Conservation (phyloP, 2,888 invertebrate species). For the Tiphia femorata region DNA sequence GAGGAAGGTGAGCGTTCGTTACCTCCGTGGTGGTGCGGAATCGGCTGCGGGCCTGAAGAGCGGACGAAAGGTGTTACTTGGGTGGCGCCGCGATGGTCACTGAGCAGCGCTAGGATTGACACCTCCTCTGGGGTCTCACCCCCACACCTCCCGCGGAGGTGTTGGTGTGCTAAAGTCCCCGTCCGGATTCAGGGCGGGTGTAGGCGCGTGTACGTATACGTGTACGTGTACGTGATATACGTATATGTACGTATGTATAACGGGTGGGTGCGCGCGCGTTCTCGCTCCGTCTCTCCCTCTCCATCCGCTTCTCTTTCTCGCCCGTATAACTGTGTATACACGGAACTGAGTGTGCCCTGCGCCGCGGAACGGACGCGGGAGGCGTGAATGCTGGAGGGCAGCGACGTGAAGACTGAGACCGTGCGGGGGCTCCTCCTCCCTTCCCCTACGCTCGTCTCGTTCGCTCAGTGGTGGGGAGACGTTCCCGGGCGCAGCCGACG, state of each 20-base stretch:
- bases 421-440: conserved; percentile 63
- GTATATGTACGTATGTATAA: background rate
- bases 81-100: conserved; percentile 70
- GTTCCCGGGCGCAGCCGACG: conserved; percentile 1
- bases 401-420: conserved; percentile 66
- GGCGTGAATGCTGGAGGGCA: conserved; percentile 69
- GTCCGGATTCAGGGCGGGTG: conserved; percentile 52
- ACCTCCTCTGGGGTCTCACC: conserved; percentile 68
- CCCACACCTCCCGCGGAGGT: conserved; percentile 66
- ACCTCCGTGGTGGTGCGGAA: conserved; percentile 17
- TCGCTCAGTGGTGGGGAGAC: conserved; percentile 1
- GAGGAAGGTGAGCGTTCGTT: conserved; percentile 24
- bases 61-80: conserved; percentile 69
- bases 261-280: conserved; percentile 26
- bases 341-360: conserved; percentile 47
- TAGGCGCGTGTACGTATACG: conserved; percentile 32
- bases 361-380: conserved; percentile 63
- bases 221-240: conserved; percentile 26
- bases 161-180: conserved; percentile 66
- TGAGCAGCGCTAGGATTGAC: conserved; percentile 70
- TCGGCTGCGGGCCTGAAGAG: conserved; percentile 50
- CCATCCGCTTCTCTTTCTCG: too few species aligned
- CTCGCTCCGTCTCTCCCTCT: too few species aligned
- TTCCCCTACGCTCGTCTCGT: conserved; percentile 52
- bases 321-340: conserved; percentile 42